Evolutionary conservation across 2,113 vertebrate species (phyloP), one percentile per base, ranked within the genome.

Genomic region (Tyto alba): DNA sequence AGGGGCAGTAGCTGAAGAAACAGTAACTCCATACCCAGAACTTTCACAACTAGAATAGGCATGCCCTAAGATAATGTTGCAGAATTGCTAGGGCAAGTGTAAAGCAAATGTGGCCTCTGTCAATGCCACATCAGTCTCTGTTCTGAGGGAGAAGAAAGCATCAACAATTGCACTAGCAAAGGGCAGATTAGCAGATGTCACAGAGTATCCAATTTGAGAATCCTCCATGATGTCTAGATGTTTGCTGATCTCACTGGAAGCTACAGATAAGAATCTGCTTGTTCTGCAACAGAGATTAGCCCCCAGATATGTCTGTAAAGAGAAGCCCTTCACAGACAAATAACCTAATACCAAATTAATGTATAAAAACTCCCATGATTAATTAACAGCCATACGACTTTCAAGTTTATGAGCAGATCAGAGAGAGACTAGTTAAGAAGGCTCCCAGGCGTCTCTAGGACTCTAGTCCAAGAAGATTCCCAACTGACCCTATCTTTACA

Each of bases 201-300:
- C n/a, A n/a, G 80, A 62, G 40, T 36, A 78, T 87, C 62, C 89
- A 81, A 2, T 88, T 16, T 66, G 80, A 76, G 77, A 89, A 62
- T 87, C 41, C 59, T 88, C 10, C 59, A 8, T 48, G 68, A 87
- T 89, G 62, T 78, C 38, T 56, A 85, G 69, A 50, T 93, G 69
- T 85, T 93, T 93, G 66, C 57, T 47, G 48, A 48, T 85, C 74
- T 83, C 66, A 47, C 63, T 91, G 66, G 50, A 83, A 80, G 87
- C 71, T 76, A 50, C 50, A 90, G 94, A 96, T 95, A 92, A 85
- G 53, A 90, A 93, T 94, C 94, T 95, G 77, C 77, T 75, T 88
- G 85, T 81, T 82, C 57, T 93, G 80, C 86, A 82, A 5, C 47
- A 90, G 48, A 10, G 11, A 63, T 76, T 83, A 82, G 38, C 67